A percentile compares a stretch with the other conserved stretches of the same genome.
Evolutionary conservation across 2,113 vertebrate species (phyloP).

Genomic region (Sphaerodactylus townsendi): DNA sequence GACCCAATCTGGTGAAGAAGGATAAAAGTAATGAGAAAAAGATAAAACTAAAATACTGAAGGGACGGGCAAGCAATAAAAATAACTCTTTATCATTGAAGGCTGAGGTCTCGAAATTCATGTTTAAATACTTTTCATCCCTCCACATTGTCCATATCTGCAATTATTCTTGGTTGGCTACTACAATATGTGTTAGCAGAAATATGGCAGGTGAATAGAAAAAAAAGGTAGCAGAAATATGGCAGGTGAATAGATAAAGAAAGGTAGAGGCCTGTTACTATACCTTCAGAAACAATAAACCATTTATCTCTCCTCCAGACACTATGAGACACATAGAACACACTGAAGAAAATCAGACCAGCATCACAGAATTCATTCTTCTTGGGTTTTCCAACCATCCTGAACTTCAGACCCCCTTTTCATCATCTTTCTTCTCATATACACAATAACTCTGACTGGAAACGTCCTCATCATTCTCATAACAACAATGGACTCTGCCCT

Average conservation of each 20-base stretch:
- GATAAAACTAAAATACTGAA: neutral
- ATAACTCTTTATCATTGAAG: neutral
- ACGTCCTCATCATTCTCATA: neutral
- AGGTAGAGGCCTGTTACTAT: too few species aligned
- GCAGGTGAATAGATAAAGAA: neutral
- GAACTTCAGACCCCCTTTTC: neutral
- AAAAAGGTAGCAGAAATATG: neutral
- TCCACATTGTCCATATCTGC: neutral
- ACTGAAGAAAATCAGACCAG: neutral
- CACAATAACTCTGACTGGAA: neutral
- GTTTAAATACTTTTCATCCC: neutral
- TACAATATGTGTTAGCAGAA: neutral
- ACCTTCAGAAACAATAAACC: neutral
- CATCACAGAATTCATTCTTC: constrained; percentile 5
- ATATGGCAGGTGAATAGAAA: neutral
- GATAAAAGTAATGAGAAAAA: neutral
- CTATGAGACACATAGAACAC: neutral
- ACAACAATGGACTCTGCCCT: neutral
- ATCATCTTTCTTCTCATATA: neutral
- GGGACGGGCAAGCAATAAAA: neutral
- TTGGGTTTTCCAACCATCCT: neutral
- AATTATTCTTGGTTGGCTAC: neutral
- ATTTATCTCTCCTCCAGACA: neutral
- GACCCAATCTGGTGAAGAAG: neutral
- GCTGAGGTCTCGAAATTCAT: neutral